Evolutionary conservation across 2,888 invertebrate species (phyloP).

Genomic region (Plebejus anna): DNA sequence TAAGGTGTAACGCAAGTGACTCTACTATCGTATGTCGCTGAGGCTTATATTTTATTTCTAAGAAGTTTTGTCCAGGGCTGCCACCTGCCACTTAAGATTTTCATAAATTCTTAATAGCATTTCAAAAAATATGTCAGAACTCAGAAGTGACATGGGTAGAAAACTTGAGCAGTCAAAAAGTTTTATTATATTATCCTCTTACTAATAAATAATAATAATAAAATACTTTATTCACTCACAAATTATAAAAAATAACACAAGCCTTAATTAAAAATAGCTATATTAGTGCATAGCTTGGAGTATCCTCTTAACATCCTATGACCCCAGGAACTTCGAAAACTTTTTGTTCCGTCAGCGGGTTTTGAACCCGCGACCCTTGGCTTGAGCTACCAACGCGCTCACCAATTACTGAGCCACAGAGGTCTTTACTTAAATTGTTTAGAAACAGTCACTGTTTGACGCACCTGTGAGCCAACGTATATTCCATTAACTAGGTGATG

Average conservation of each 20-base stretch:
- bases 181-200: too few species aligned
- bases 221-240: too few species aligned
- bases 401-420: too few species aligned
- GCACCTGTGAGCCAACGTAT: background rate
- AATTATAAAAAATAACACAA: too few species aligned
- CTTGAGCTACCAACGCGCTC: too few species aligned
- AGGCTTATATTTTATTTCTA: slow-evolving; percentile 24
- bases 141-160: background rate
- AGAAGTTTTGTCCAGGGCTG: slow-evolving; percentile 22
- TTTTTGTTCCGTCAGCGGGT: too few species aligned
- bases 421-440: background rate
- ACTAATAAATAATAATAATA: background rate
- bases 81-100: background rate
- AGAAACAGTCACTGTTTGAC: background rate
- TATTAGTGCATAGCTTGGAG: too few species aligned
- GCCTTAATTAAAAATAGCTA: too few species aligned
- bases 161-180: background rate
- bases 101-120: slow-evolving; percentile 3
- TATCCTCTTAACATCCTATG: too few species aligned
- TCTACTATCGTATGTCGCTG: slow-evolving; percentile 24
- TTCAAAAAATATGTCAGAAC: background rate
- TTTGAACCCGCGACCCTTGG: too few species aligned
- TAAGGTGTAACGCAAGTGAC: slow-evolving; percentile 22
- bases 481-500: background rate
- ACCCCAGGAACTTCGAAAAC: too few species aligned